A percentile compares a stretch with the other conserved stretches of the same genome.
Evolutionary conservation across 2,888 invertebrate genomes (phyloP).

Genomic region (Yponomeuta evonymella): DNA sequence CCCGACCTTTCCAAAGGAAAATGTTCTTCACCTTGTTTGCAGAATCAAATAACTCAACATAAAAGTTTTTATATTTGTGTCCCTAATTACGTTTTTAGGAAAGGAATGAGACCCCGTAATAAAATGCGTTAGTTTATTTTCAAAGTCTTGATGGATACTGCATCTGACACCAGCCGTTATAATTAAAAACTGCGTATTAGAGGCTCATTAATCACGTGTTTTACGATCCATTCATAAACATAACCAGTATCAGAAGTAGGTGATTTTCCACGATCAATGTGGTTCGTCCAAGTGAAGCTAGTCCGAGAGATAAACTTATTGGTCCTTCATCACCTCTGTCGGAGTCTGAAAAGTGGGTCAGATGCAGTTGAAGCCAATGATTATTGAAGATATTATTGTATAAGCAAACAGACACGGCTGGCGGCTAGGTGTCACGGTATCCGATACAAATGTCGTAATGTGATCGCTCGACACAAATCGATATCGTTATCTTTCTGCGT

Average conservation of each 20-base stretch:
- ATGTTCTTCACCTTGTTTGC: neutral
- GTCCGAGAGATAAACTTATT: neutral
- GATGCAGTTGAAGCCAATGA: conserved; percentile 23
- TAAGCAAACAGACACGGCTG: conserved; percentile 24
- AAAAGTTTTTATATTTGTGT: neutral
- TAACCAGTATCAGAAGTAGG: neutral
- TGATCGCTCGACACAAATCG: conserved; percentile 58
- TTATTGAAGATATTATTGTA: conserved; percentile 11
- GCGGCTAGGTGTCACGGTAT: conserved; percentile 59
- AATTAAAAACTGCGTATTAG: neutral
- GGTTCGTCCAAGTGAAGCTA: neutral
- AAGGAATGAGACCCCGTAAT: neutral
- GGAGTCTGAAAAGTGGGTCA: conserved; percentile 42
- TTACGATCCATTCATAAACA: conserved; percentile 1
- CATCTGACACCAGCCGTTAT: neutral
- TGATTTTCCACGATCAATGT: neutral
- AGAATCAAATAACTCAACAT: conserved; percentile 5
- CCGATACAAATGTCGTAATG: conserved; percentile 53
- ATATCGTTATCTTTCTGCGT: conserved; percentile 43
- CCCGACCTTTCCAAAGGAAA: neutral
- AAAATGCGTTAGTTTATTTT: conserved; percentile 3
- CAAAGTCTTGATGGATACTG: neutral
- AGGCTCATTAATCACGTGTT: conserved; percentile 4
- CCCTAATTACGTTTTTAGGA: neutral
- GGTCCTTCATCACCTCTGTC: conserved; percentile 17